Conservation (phyloP, 1,140 invertebrate species). For the Mycetomoellerius zeteki region DNA sequence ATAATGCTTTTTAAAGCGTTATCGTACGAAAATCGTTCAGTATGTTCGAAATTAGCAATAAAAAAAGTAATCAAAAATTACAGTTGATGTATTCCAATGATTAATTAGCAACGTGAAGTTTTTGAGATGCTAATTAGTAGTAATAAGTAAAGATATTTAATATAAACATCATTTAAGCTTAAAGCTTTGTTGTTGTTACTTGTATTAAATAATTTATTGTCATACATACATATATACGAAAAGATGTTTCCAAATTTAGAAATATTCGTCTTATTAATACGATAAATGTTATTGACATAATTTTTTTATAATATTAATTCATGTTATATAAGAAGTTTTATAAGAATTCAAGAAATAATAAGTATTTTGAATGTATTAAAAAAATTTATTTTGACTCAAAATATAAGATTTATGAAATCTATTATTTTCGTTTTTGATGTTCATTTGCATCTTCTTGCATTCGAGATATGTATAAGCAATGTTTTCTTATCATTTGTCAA, state of each 20-base stretch:
- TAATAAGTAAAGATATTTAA: slow-evolving; percentile 9
- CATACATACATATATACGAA: not conserved
- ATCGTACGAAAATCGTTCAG: not conserved
- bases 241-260: not conserved
- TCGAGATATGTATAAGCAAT: too few relatives aligned
- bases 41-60: not conserved
- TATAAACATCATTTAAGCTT: slow-evolving; percentile 4
- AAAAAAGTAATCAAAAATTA: slow-evolving; percentile 27
- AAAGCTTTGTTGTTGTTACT: slow-evolving; percentile 18
- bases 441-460: too few relatives aligned
- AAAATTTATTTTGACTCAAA: not conserved
- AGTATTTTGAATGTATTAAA: not conserved
- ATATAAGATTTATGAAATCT: slow-evolving; percentile 20
- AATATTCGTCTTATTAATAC: slow-evolving; percentile 7
- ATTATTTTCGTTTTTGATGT: too few relatives aligned
- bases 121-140: not conserved
- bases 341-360: not conserved
- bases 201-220: slow-evolving; percentile 48
- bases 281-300: not conserved
- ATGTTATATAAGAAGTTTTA: slow-evolving; percentile 7
- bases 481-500: too few relatives aligned
- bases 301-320: slow-evolving; percentile 17
- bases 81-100: not conserved
- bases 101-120: not conserved
- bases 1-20: slow-evolving; percentile 6